Base-by-base conservation (phyloP, 2,888 invertebrate genomes). In the Cremastinae sp. region DNA sequence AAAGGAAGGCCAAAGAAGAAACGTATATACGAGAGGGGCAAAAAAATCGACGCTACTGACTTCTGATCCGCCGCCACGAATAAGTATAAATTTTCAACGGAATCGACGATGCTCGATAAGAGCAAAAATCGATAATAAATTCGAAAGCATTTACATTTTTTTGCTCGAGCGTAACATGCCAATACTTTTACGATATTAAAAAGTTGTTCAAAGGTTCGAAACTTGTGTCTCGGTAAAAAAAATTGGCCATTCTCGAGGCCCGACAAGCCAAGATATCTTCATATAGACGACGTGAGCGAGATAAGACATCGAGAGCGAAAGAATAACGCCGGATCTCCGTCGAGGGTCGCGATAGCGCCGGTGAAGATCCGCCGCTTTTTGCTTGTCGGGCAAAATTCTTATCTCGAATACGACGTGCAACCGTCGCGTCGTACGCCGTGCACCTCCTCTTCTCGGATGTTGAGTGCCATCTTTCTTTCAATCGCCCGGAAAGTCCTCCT, bases 361-460 rank as follows among this genome's bases (percentile, higher is more conserved):
- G 41, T 12, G 35, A 75, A 64, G 49, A 76, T 73, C 72, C 78
- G 74, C 80, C 80, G 81, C 82, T 84, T 84, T 80, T 83, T n/a
- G 83, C 83, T 82, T 83, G 82, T 84, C 83, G 84, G 82, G 70
- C 81, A 78, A 78, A 81, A 83, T 83, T 82, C 82, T 84, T 84
- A 83, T 84, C 82, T 76, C 71, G 73, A 75, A 77, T 80, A 82
- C 80, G 80, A 78, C 78, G 74, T 81, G 69, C 69, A 69, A 76
- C 18, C 78, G 59, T 74, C 66, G 71, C 78, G 71, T 78, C 74
- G n/a, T n/a, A 68, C 71, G 62, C 28, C 75, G 1, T 12, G 39
- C n/a, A 51, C 37, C 22, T 39, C 35, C 39, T 51, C 51, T 4
- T 9, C 7, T 39, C 7, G n/a, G 62, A 39, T 37, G 72, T 49